These are phyloP conservation scores for Epinephelus malabaricus DNA, from an alignment of 2,797 vertebrate genomes.

Conservation along the genomic window DNA sequence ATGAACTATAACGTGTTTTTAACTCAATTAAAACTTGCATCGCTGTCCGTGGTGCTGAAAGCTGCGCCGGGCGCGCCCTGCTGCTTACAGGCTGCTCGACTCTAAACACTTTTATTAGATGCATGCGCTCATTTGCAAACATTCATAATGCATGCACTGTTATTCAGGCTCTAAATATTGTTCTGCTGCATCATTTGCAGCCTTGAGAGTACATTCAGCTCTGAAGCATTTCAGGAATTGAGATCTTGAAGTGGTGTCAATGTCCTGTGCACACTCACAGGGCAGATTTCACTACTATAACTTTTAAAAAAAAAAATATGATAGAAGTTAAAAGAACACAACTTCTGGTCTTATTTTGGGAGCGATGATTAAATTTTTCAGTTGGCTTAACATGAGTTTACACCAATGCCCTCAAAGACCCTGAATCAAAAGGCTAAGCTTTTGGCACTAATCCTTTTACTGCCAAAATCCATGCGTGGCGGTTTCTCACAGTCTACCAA, in stretches of 20 bases:
- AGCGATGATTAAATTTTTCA: slow-evolving; percentile 1
- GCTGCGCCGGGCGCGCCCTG: slow-evolving; percentile 38
- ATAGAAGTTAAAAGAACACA: not conserved
- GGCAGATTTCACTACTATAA: not conserved
- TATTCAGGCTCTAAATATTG: not conserved
- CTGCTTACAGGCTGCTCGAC: not conserved
- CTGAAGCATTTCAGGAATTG: not conserved
- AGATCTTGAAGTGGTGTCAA: not conserved
- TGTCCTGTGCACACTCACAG: not conserved
- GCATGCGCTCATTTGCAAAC: not conserved
- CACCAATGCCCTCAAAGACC: slow-evolving; percentile 5
- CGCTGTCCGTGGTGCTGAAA: slow-evolving; percentile 76
- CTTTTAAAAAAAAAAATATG: not conserved
- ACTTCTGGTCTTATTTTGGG: not conserved
- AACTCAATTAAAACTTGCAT: not conserved
- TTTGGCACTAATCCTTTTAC: slow-evolving; percentile 23
- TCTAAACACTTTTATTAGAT: not conserved
- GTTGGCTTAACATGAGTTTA: not conserved
- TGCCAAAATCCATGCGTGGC: slow-evolving; percentile 15
- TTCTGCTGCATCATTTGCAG: not conserved
- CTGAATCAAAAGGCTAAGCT: not conserved
- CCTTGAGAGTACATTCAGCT: not conserved
- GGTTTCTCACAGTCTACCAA: slow-evolving; percentile 6
- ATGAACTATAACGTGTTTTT: not conserved
- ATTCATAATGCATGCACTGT: not conserved